phyloP scores from a whole-genome alignment of 1,140 invertebrate genomes.

The Phthorimaea operculella region DNA sequence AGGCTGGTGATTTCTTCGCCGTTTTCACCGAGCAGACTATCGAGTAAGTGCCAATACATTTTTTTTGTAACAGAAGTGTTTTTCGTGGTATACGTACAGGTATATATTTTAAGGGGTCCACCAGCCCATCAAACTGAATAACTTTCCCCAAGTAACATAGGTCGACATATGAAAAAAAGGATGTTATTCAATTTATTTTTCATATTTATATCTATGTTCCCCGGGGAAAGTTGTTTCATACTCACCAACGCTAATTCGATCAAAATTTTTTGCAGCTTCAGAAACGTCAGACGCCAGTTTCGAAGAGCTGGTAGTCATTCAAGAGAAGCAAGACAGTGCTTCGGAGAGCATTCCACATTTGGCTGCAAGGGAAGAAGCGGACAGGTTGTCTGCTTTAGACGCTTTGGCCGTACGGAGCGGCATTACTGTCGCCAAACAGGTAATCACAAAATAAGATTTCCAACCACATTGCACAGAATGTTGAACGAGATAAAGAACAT shows the following conservation, averaged over 20 bases:
- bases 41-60: slow-evolving; percentile 33
- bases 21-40: slow-evolving; percentile 45
- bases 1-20: slow-evolving; percentile 53
- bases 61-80: neutral
- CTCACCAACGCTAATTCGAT: no score
- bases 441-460: neutral
- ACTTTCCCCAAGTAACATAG: no score
- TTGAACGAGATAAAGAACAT: no score
- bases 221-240: no score
- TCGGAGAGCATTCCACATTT: slow-evolving; percentile 32
- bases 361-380: slow-evolving; percentile 51
- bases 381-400: slow-evolving; percentile 52
- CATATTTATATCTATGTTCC: no score
- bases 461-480: neutral
- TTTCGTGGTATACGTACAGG: no score
- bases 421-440: slow-evolving; percentile 51
- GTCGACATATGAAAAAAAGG: no score
- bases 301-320: slow-evolving; percentile 60
- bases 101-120: no score
- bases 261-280: slow-evolving; percentile 49
- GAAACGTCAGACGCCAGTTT: slow-evolving; percentile 56
- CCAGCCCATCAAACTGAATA: no score
- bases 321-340: slow-evolving; percentile 47
- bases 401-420: slow-evolving; percentile 50
- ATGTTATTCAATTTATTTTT: no score